Evolutionary conservation across 1,140 invertebrate genomes (phyloP).

Genomic region (Argopecten irradians): DNA sequence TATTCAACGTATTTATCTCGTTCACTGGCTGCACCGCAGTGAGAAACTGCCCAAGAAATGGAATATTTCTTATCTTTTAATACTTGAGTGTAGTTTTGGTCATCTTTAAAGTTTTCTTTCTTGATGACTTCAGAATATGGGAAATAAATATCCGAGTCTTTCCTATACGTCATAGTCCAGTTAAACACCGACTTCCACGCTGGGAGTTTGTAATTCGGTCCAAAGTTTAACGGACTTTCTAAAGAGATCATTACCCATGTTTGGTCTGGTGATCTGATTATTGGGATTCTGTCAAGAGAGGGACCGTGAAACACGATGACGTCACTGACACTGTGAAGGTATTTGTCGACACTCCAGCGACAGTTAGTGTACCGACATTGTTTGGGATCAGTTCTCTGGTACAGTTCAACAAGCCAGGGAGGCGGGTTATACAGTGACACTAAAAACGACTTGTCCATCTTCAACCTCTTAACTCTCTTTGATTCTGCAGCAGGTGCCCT

Average conservation of each 20-base stretch:
- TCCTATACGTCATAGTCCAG: not conserved
- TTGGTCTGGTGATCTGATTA: not conserved
- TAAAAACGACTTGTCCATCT: not conserved
- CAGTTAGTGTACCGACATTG: not conserved
- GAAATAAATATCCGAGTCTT: constrained; percentile 3
- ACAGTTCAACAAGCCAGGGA: not conserved
- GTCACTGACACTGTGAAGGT: not conserved
- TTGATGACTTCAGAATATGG: not conserved
- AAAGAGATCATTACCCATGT: not conserved
- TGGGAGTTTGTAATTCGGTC: not conserved
- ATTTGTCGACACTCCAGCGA: not conserved
- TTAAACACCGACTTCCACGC: not conserved
- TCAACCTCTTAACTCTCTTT: not conserved
- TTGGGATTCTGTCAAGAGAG: not conserved
- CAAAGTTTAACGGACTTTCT: not conserved
- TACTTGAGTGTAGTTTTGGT: not conserved
- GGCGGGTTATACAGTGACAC: not conserved
- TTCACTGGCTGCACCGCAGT: not conserved
- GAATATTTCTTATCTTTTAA: not conserved
- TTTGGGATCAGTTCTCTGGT: not conserved
- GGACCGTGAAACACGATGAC: not conserved
- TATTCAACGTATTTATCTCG: not conserved
- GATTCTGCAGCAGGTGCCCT: not conserved
- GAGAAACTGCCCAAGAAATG: not conserved
- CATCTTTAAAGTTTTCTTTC: not conserved